Conservation (phyloP, 1,140 invertebrate species). For the Doryteuthis pealeii region DNA sequence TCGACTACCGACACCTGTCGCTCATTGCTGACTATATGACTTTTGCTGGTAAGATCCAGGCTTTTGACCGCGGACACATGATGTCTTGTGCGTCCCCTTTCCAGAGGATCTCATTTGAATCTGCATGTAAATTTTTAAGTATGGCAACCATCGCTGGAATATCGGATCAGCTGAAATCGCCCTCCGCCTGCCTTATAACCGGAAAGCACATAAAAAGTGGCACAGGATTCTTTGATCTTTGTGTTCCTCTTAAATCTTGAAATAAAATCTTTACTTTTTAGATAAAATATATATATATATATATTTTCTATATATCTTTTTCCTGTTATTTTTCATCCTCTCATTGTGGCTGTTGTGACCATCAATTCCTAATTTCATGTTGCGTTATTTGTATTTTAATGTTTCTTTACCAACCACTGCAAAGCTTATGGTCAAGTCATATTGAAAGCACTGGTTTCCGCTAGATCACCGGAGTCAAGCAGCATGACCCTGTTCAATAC, state of each 20-base stretch:
- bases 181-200: constrained; percentile 84
- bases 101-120: constrained; percentile 98
- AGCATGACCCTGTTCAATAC: too few species aligned
- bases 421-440: too few species aligned
- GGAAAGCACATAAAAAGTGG: constrained; percentile 82
- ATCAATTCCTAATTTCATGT: too few species aligned
- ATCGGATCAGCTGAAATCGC: constrained; percentile 77
- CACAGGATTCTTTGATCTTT: constrained; percentile 77
- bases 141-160: constrained; percentile 73
- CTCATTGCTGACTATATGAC: constrained; percentile 99
- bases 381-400: too few species aligned
- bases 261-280: neutral
- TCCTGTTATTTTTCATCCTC: neutral
- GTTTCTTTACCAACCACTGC: too few species aligned
- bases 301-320: neutral
- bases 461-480: too few species aligned
- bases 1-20: constrained; percentile 89
- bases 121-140: constrained; percentile 83
- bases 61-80: constrained; percentile 89
- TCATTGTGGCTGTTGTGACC: too few species aligned
- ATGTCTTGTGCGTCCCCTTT: constrained; percentile 83
- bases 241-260: constrained; percentile 33
- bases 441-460: too few species aligned
- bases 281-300: neutral
- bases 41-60: constrained; percentile 83